These are phyloP conservation scores for Protodeltote pygarga DNA, from an alignment of 2,888 invertebrate species.

Conservation along the genomic window DNA sequence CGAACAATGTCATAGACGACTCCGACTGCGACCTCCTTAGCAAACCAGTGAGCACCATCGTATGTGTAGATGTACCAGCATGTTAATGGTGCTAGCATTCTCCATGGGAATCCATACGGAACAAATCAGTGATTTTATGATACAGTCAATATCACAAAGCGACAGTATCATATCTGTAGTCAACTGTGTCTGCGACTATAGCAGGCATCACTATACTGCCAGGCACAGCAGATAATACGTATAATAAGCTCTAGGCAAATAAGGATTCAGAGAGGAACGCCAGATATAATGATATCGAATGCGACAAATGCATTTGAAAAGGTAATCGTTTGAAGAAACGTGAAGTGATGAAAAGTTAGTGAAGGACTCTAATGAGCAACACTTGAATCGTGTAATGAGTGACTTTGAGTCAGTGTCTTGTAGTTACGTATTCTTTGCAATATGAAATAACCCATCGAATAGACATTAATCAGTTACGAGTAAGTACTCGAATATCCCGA, in stretches of 20 bases:
- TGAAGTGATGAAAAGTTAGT: slow-evolving; percentile 53
- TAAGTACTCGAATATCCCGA: slow-evolving; percentile 72
- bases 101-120: slow-evolving; percentile 39
- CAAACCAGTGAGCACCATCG: slow-evolving; percentile 90
- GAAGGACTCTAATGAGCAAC: slow-evolving; percentile 46
- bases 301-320: slow-evolving; percentile 34
- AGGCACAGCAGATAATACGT: slow-evolving; percentile 23
- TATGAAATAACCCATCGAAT: slow-evolving; percentile 80
- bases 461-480: slow-evolving; percentile 69
- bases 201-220: slow-evolving; percentile 6
- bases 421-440: slow-evolving; percentile 63
- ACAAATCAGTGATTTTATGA: slow-evolving; percentile 29
- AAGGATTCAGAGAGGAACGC: slow-evolving; percentile 24
- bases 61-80: slow-evolving; percentile 86
- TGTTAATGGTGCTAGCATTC: slow-evolving; percentile 61
- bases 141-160: slow-evolving; percentile 33
- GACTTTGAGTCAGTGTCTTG: slow-evolving; percentile 61
- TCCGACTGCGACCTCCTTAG: slow-evolving; percentile 89
- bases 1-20: slow-evolving; percentile 91
- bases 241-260: slow-evolving; percentile 19
- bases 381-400: slow-evolving; percentile 44
- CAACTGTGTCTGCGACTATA: too few relatives aligned
- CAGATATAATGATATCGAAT: slow-evolving; percentile 31
- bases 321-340: slow-evolving; percentile 30
- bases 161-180: slow-evolving; percentile 26